These are phyloP conservation scores for Cichlasoma orientale DNA, from an alignment of 2,797 vertebrate species.

Conservation along the genomic window DNA sequence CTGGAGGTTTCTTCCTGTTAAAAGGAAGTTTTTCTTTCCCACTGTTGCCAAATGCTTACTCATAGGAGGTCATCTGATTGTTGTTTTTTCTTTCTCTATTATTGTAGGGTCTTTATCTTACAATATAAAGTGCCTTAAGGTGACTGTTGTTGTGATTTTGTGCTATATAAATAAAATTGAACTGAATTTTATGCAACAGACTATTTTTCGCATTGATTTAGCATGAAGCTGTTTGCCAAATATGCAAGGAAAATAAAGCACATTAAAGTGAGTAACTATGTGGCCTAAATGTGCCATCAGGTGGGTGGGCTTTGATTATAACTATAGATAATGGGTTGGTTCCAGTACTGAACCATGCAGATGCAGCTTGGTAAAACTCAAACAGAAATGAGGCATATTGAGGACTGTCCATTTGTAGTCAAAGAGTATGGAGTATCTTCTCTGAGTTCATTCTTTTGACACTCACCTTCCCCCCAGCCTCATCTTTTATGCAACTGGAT, in stretches of 20 bases:
- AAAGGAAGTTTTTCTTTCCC: too few relatives aligned
- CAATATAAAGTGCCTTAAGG: too few relatives aligned
- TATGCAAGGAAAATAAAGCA: background rate
- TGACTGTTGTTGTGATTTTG: too few relatives aligned
- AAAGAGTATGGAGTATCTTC: background rate
- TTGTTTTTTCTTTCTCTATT: too few relatives aligned
- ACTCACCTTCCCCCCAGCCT: constrained; percentile 50
- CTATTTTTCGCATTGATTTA: background rate
- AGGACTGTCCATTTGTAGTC: background rate
- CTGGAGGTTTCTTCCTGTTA: too few relatives aligned
- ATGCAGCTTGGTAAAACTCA: background rate
- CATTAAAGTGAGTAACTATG: background rate
- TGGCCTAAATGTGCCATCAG: background rate
- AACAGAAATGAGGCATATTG: background rate
- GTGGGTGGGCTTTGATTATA: background rate
- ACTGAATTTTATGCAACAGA: background rate
- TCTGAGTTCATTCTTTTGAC: background rate
- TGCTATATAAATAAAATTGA: too few relatives aligned
- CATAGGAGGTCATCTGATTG: too few relatives aligned
- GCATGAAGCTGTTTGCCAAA: background rate
- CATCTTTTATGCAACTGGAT: constrained; percentile 73
- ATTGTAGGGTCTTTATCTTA: too few relatives aligned
- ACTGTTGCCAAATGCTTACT: too few relatives aligned
- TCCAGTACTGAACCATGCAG: background rate
- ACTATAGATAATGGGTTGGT: background rate